Evolutionary conservation across 2,888 invertebrate species (phyloP), one percentile per base, ranked within the genome.

Genomic region (Philereme transversata): DNA sequence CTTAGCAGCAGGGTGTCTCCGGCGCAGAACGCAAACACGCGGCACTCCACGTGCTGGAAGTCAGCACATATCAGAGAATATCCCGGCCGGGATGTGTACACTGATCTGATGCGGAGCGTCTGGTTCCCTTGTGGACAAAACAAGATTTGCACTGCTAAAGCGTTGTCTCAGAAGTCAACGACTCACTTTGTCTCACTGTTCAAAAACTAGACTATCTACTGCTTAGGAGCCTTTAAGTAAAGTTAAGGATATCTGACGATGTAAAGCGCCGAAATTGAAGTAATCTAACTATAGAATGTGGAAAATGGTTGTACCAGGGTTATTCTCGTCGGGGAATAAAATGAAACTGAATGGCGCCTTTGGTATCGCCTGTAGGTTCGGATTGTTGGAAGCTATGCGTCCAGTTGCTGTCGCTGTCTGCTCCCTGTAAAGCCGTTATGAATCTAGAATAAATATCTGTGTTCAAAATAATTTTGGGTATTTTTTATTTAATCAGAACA

Each of bases 311-410:
- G 51, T 61, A 82, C 79, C 75, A 35, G 60, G 61, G 11, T 72
- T 67, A 3, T 62, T 57, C 11, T 59, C 55, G 4, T 74, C 77
- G 6, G 84, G 78, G 36, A 78, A 83, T 64, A 81, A 64, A 6
- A 69, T 67, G 3, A 88, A 74, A 36, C 62, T 80, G 64, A 92
- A 87, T 0, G 86, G 86, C 5, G 80, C 71, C 64, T 90, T 92
- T 2, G 93, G 93, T 64, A 93, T 87, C 4, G 92, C 89, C 70
- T 93, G 93, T 61, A 93, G 70, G 70, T 93, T 93, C 0, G 93
- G 93, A 60, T 85, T 87, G 74, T 78, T 87, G 10, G 83, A 88
- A 0, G 89, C 88, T 11, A 93, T 85, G 38, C 93, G 86, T 0
- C 93, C 93, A 0, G 93, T 93, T 0, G 88, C 90, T 1, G 93